These are phyloP conservation scores for Chrysopilus asiliformis DNA, from an alignment of 2,888 invertebrate species.

Conservation along the genomic window DNA sequence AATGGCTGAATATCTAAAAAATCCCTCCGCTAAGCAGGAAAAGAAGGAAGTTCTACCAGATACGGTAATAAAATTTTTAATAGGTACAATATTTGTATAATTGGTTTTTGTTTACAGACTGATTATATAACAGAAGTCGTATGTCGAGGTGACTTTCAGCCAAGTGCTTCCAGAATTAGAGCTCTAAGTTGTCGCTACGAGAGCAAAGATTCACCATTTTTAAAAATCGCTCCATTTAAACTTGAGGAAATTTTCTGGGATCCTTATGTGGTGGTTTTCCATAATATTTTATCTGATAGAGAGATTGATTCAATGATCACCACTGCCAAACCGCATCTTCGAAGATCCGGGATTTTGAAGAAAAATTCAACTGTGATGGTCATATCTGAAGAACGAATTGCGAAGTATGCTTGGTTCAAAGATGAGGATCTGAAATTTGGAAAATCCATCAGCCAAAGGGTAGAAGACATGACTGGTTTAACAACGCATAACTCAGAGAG, in stretches of 20 bases:
- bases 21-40: too few species aligned
- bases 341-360: slow-evolving; percentile 68
- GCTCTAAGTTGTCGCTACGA: background rate
- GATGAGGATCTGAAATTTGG: slow-evolving; percentile 37
- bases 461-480: slow-evolving; percentile 41
- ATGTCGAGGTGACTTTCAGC: background rate
- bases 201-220: slow-evolving; percentile 27
- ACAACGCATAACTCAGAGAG: slow-evolving; percentile 45
- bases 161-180: background rate
- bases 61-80: too few species aligned
- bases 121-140: too few species aligned
- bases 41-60: too few species aligned
- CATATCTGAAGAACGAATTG: background rate
- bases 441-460: slow-evolving; percentile 33
- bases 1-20: too few species aligned
- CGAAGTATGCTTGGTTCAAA: background rate
- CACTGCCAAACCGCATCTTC: slow-evolving; percentile 28
- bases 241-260: slow-evolving; percentile 36
- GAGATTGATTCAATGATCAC: slow-evolving; percentile 41
- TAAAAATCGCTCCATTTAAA: slow-evolving; percentile 30
- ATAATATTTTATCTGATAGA: slow-evolving; percentile 40
- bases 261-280: slow-evolving; percentile 39
- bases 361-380: slow-evolving; percentile 47
- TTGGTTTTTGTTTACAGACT: too few species aligned
- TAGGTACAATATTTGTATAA: too few species aligned